Conservation (phyloP, 2,797 vertebrate species). For the Halcyon chelicuti region DNA sequence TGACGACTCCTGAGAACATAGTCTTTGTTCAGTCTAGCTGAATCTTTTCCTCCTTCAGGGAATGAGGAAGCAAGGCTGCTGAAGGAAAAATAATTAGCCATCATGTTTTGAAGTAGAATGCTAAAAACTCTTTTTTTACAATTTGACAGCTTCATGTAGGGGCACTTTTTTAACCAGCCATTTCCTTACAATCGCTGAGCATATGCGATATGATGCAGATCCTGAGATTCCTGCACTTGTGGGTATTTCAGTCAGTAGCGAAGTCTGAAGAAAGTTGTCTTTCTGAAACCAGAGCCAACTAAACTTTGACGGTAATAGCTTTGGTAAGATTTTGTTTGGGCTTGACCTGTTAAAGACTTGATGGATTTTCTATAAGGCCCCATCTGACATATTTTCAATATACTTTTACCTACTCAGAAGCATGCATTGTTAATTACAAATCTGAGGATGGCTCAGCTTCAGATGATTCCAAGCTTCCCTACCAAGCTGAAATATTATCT, state of each 20-base stretch:
- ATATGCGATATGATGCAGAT: accelerated
- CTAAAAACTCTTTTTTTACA: neutral
- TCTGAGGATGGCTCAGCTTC: neutral
- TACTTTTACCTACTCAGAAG: neutral
- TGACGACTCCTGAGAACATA: neutral
- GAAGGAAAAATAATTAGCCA: neutral
- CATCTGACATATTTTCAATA: neutral
- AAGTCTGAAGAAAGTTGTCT: neutral
- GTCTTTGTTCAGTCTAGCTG: neutral
- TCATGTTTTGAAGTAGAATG: neutral
- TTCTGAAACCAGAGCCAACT: neutral
- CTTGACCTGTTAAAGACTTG: slow-evolving; percentile 25
- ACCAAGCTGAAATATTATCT: slow-evolving; percentile 20
- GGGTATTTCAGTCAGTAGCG: neutral
- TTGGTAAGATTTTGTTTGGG: slow-evolving; percentile 12
- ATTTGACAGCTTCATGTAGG: neutral
- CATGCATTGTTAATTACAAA: slow-evolving; percentile 5
- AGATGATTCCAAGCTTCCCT: neutral
- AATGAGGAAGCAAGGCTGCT: neutral
- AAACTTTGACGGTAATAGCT: neutral
- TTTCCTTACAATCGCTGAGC: neutral
- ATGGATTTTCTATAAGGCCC: slow-evolving; percentile 24
- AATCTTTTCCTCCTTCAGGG: neutral
- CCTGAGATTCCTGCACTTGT: neutral
- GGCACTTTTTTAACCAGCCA: neutral